Evolutionary conservation across 2,888 invertebrate species (phyloP), one percentile per base, ranked within the genome.

Genomic region (Rosalia funebris): DNA sequence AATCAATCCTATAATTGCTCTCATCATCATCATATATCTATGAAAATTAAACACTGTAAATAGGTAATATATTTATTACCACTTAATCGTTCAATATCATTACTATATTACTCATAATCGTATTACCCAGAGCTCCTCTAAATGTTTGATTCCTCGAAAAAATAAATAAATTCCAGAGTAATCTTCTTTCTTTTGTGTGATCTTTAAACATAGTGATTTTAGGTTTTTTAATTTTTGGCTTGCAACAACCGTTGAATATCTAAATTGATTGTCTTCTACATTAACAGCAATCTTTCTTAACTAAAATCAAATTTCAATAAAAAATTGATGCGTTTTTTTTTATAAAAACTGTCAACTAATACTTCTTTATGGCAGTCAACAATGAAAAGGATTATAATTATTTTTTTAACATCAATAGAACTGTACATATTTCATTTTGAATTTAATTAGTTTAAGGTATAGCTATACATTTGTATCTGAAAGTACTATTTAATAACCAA

Each of bases 41-140:
- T 12, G 34, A 60, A 56, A 56, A 54, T 25, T 25, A 25, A 25
- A 5, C 25, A 25, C n/a, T n/a, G n/a, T n/a, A n/a, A n/a, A n/a
- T n/a, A n/a, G n/a, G n/a, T n/a, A n/a, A n/a, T n/a, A n/a, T n/a
- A n/a, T n/a, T n/a, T n/a, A n/a, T n/a, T n/a, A n/a, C n/a, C n/a
- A n/a, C n/a, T n/a, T n/a, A n/a, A n/a, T n/a, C n/a, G n/a, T n/a
- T n/a, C n/a, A n/a, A n/a, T n/a, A n/a, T n/a, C 14, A n/a, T 11
- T 1, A 17, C 11, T n/a, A 31, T 39, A 20, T 19, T 9, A 48
- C 7, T 31, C 34, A 37, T 17, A 12, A 46, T 16, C 2, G 34
- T 31, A 32, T 56, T 54, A 64, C 64, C 65, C 65, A 63, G 5
- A 66, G 15, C 46, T 63, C 65, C 34, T 63, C 62, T 25, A 66